Conservation (phyloP, 2,888 invertebrate species). For the Chrysina gloriosa region DNA sequence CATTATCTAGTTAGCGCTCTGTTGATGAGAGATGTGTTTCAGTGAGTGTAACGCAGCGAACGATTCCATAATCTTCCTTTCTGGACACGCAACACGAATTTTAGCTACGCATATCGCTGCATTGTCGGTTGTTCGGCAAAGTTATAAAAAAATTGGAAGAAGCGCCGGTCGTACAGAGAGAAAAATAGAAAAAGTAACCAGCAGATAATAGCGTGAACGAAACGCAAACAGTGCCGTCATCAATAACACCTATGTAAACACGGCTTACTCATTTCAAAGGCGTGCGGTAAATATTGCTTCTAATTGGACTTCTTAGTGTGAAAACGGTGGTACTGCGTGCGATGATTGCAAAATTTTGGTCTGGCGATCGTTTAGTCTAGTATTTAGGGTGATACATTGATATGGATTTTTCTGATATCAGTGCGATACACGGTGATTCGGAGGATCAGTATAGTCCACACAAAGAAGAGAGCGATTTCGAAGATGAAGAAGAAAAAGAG, state of each 20-base stretch:
- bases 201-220: neutral
- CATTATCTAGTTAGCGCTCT: constrained; percentile 4
- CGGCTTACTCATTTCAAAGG: constrained; percentile 4
- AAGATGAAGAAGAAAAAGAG: neutral
- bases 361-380: too few species aligned
- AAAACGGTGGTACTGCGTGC: neutral
- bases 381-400: neutral
- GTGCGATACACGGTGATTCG: neutral
- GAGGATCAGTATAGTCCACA: neutral
- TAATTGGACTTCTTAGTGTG: constrained; percentile 7
- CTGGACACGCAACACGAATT: neutral
- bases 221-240: neutral
- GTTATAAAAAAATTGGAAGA: too few species aligned
- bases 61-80: neutral
- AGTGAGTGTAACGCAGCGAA: neutral
- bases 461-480: constrained; percentile 1
- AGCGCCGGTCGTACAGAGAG: neutral
- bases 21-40: constrained; percentile 11
- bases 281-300: neutral
- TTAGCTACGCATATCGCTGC: too few species aligned
- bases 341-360: too few species aligned
- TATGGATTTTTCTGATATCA: constrained; percentile 9
- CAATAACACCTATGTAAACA: constrained; percentile 1
- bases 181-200: neutral
- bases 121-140: too few species aligned